Conservation (phyloP, 2,888 invertebrate genomes). For the Melieria picta region DNA sequence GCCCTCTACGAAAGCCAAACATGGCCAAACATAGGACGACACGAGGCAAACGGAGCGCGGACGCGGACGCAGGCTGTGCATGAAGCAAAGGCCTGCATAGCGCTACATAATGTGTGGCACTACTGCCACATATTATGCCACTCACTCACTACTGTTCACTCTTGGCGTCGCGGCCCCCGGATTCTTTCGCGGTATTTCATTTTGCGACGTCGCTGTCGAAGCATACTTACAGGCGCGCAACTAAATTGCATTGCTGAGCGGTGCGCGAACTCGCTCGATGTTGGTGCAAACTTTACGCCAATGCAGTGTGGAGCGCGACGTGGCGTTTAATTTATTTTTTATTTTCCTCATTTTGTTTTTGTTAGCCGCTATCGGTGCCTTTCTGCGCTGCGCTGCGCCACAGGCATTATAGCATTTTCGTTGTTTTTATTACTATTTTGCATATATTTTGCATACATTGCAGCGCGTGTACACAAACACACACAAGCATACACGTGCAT, state of each 20-base stretch:
- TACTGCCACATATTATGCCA: slow-evolving; percentile 35
- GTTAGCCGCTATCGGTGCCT: neutral
- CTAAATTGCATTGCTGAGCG: slow-evolving; percentile 9
- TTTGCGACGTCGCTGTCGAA: neutral
- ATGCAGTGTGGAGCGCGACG: slow-evolving; percentile 8
- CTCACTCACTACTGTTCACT: slow-evolving; percentile 14
- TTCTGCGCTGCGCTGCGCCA: slow-evolving; percentile 2
- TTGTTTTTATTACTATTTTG: slow-evolving; percentile 46
- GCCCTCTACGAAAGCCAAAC: slow-evolving; percentile 8
- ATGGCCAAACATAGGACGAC: slow-evolving; percentile 47
- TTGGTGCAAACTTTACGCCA: neutral
- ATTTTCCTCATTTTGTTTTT: slow-evolving; percentile 1
- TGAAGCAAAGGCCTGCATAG: neutral
- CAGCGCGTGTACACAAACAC: neutral
- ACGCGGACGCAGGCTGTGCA: slow-evolving; percentile 9
- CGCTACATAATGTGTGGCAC: slow-evolving; percentile 8
- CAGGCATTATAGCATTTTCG: slow-evolving; percentile 44
- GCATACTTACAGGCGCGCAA: slow-evolving; percentile 4
- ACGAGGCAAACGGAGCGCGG: neutral
- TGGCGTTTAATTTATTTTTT: slow-evolving; percentile 10
- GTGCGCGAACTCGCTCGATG: no score
- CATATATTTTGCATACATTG: slow-evolving; percentile 40
- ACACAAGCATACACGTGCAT: slow-evolving; percentile 8
- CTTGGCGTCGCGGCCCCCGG: no score
- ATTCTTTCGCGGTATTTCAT: no score